Evolutionary conservation across 2,113 vertebrate species (phyloP).

Genomic region (Chelonoidis abingdonii): DNA sequence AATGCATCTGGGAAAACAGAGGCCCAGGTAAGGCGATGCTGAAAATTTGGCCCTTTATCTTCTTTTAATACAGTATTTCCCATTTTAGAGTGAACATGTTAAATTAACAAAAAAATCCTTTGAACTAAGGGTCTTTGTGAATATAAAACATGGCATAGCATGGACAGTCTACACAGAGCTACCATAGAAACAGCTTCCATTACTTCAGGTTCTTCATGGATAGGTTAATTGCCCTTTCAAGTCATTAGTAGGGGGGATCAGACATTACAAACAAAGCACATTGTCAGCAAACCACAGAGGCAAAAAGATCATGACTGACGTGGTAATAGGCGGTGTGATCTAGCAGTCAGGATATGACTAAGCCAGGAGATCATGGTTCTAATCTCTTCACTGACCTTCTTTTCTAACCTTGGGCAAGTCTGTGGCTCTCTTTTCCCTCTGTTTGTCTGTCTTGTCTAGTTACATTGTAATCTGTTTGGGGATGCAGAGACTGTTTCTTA

Average conservation of each 20-base stretch:
- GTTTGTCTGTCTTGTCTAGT: background rate
- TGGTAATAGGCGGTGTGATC: background rate
- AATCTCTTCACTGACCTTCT: background rate
- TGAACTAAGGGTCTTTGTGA: background rate
- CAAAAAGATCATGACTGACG: background rate
- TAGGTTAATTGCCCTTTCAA: background rate
- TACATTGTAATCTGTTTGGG: background rate
- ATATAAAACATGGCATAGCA: background rate
- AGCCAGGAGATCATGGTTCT: background rate
- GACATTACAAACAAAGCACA: background rate
- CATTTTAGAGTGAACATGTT: background rate
- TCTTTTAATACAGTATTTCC: background rate
- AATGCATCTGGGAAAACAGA: background rate
- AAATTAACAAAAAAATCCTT: background rate
- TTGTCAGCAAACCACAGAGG: background rate
- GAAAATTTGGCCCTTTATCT: background rate
- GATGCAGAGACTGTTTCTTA: background rate
- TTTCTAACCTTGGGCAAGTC: background rate
- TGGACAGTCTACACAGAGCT: background rate
- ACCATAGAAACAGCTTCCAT: background rate
- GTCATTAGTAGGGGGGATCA: background rate
- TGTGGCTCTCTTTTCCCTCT: background rate
- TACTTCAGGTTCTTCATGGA: background rate
- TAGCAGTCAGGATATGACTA: background rate
- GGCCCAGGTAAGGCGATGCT: background rate